Base-by-base conservation (phyloP, 2,797 vertebrate species). In the Melanotaenia pygmaea region DNA sequence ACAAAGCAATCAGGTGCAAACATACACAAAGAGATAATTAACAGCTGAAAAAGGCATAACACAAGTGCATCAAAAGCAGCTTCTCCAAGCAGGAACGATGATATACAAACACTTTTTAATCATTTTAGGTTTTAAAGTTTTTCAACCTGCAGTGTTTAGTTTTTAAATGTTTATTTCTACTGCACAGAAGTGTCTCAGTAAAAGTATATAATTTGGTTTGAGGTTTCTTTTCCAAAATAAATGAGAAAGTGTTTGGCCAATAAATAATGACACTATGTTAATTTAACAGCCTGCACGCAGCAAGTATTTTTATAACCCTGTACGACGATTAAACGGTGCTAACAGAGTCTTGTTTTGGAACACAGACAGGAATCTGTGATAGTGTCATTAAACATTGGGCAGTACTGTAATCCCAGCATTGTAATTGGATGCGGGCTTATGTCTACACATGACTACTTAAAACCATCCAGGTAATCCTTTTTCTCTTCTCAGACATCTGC, bases 401-500 rank as follows among this genome's bases (percentile, higher is more conserved):
- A 67, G 74, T 74, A 51, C 78, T 38, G 35, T 94, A 92, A 94
- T 93, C 93, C 83, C 72, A 43, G 34, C 62, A 83, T 81, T 85
- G 83, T 92, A 90, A 93, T 94, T 94, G 93, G 94, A 93, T 93
- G 80, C 78, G 67, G 89, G 93, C 87, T 95, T 95, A 95, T 74
- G 82, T 84, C 70, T 86, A 92, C 93, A 93, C 92, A 90, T 89
- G 90, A 92, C 86, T 91, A 88, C 93, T 95, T 94, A 94, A 95
- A 95, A 88, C 90, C 87, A 88, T 91, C 93, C 87, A 54, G 61
- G 67, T 94, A 95, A 96, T 95, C 94, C 90, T 72, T 65, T 65
- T 78, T 90, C 88, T 91, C 71, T 87, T 87, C 85, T 90, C 91
- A 86, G 81, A 82, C 89, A 77, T 84, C 86, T 90, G 80, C 84